Conservation (phyloP, 1,140 invertebrate species). For the Archivesica marissinica region DNA sequence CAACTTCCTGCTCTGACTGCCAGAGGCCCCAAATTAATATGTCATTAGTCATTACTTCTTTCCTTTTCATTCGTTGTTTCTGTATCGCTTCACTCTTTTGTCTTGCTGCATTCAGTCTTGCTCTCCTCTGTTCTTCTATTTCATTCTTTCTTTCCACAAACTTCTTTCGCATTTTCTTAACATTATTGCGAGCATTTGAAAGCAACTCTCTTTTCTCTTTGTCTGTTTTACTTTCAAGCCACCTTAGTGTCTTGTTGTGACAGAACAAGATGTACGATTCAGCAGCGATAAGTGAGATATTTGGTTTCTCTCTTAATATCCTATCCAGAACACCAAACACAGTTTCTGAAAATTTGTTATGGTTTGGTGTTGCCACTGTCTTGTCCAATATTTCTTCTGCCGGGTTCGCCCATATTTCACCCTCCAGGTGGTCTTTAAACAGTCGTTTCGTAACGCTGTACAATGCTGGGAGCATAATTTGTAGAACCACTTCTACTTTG, state of each 20-base stretch:
- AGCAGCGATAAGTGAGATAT: background rate
- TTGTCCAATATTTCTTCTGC: background rate
- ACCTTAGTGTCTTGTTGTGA: constrained; percentile 18
- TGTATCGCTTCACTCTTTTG: background rate
- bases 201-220: background rate
- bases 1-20: background rate
- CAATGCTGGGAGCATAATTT: constrained; percentile 11
- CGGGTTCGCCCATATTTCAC: background rate
- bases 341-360: constrained; percentile 38
- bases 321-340: constrained; percentile 37
- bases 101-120: background rate
- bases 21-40: background rate
- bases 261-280: constrained; percentile 18
- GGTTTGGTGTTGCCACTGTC: background rate
- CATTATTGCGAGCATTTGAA: background rate
- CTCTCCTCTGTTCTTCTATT: background rate
- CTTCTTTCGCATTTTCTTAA: background rate
- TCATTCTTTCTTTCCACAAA: background rate
- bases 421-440: constrained; percentile 3
- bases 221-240: background rate
- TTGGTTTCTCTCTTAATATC: constrained; percentile 19
- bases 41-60: background rate
- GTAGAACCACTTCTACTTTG: background rate
- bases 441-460: background rate
- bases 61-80: background rate